Evolutionary conservation across 1,140 invertebrate species (phyloP).

Genomic region (Drosophila littoralis): DNA sequence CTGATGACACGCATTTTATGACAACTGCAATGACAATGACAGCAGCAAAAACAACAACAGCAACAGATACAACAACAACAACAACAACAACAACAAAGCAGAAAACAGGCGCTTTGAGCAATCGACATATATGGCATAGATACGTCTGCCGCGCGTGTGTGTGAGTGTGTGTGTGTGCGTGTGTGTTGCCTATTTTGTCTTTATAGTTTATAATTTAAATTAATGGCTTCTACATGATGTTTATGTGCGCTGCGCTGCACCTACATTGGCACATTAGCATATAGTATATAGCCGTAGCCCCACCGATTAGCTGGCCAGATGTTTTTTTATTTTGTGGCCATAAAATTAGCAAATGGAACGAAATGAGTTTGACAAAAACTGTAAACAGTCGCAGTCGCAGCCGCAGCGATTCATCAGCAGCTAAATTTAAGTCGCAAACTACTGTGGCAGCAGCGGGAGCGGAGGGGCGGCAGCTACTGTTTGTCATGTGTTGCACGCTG

Average conservation of each 20-base stretch:
- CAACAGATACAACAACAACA: conserved; percentile 9
- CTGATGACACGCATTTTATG: conserved; percentile 69
- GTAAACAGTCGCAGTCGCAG: conserved; percentile 41
- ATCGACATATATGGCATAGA: conserved; percentile 68
- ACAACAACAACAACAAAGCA: conserved; percentile 17
- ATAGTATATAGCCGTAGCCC: conserved; percentile 13
- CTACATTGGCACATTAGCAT: conserved; percentile 27
- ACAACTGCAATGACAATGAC: conserved; percentile 68
- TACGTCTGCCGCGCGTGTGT: conserved; percentile 12
- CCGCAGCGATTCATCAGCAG: conserved; percentile 44
- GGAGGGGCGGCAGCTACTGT: conserved; percentile 12
- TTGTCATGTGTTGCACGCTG: conserved; percentile 19
- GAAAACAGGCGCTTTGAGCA: conserved; percentile 36
- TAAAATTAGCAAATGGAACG: conserved; percentile 68
- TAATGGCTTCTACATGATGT: conserved; percentile 77
- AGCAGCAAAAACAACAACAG: conserved; percentile 29
- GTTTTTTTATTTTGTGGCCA: conserved; percentile 45
- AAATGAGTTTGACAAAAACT: conserved; percentile 46
- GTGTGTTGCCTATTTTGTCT: conserved; percentile 53
- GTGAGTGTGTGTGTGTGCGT: background rate
- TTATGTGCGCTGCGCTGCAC: conserved; percentile 54
- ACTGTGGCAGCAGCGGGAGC: conserved; percentile 8
- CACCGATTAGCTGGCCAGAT: conserved; percentile 66
- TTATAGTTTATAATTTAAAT: conserved; percentile 82
- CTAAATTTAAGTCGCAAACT: conserved; percentile 45